Conservation (phyloP, 2,888 invertebrate species). For the Nymphalis urticae region DNA sequence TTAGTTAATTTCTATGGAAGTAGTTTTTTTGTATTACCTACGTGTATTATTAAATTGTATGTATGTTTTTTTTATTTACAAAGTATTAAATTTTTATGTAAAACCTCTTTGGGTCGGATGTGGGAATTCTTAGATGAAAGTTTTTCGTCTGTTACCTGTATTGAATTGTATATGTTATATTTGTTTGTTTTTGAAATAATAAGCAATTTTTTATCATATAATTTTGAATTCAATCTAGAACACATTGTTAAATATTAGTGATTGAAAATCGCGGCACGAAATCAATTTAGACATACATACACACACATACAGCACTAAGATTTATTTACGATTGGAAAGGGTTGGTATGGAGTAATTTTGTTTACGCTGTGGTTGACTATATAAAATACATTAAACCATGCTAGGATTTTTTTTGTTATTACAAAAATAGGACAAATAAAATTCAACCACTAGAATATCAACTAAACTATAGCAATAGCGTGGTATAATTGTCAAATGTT, state of each 20-base stretch:
- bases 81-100: neutral
- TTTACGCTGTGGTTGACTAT: neutral
- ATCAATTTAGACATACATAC: too few species aligned
- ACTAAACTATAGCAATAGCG: too few species aligned
- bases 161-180: too few species aligned
- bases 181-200: too few species aligned
- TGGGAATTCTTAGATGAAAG: neutral
- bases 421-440: too few species aligned
- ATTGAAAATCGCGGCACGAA: slow-evolving; percentile 19
- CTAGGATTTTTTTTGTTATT: too few species aligned
- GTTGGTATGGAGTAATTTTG: slow-evolving; percentile 8
- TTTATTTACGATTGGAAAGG: slow-evolving; percentile 29
- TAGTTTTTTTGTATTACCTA: neutral
- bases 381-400: neutral
- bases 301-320: too few species aligned
- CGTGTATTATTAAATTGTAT: neutral
- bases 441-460: too few species aligned
- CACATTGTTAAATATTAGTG: neutral
- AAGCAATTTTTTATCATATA: too few species aligned
- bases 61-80: neutral
- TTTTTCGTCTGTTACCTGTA: too few species aligned
- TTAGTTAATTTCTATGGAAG: slow-evolving; percentile 9
- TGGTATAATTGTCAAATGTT: too few species aligned
- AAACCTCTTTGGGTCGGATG: neutral
- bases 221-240: too few species aligned